Conservation (phyloP, 2,888 invertebrate species). For the Peribatodes rhomboidaria region DNA sequence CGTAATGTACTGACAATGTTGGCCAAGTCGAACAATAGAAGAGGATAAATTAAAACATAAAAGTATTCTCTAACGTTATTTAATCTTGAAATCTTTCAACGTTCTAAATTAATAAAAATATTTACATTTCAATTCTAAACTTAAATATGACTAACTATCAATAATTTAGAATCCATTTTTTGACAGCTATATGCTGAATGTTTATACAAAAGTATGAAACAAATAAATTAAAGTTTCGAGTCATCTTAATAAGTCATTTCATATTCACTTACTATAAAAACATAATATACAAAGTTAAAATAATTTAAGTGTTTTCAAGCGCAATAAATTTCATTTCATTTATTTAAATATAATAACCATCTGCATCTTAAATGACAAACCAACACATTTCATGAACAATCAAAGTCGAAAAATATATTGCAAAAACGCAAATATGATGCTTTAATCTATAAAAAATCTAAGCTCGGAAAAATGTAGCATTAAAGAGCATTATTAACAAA, state of each 20-base stretch:
- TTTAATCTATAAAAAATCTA: too few relatives aligned
- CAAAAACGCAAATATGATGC: neutral
- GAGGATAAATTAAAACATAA: slow-evolving; percentile 12
- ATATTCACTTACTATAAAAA: neutral
- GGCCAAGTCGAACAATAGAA: neutral
- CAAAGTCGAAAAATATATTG: neutral
- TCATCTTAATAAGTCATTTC: neutral
- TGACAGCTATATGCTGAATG: slow-evolving; percentile 1
- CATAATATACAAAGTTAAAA: neutral
- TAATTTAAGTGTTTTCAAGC: neutral
- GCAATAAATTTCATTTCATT: too few relatives aligned
- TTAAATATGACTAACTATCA: slow-evolving; percentile 13
- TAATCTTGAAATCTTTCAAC: slow-evolving; percentile 25
- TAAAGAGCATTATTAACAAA: too few relatives aligned
- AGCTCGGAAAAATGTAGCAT: too few relatives aligned
- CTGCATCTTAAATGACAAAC: too few relatives aligned
- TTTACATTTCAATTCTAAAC: slow-evolving; percentile 12
- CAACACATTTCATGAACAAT: neutral
- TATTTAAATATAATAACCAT: too few relatives aligned
- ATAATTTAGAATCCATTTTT: slow-evolving; percentile 34
- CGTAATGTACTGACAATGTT: too few relatives aligned
- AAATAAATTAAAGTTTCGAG: neutral
- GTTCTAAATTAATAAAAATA: slow-evolving; percentile 26
- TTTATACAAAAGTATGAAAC: slow-evolving; percentile 21
- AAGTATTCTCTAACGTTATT: slow-evolving; percentile 21